Base-by-base conservation (phyloP, 2,888 invertebrate genomes). In the Caenorhabditis imperialis region DNA sequence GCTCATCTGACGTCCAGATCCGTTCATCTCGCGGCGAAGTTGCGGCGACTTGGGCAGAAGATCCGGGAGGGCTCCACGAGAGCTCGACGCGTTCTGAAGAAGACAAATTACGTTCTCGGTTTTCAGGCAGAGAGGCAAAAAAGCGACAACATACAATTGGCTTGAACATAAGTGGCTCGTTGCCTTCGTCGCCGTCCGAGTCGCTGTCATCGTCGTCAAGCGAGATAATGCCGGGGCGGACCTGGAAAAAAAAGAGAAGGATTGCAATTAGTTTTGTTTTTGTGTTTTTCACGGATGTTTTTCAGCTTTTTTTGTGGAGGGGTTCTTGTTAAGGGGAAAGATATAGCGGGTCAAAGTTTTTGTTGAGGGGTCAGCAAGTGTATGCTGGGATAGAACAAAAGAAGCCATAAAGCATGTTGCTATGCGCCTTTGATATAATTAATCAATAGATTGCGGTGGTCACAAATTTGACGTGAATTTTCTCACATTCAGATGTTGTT, bases 11-110 rank as follows among this genome's bases (percentile, higher is more conserved):
- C 74, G 53, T 40, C 51, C 16, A 12, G 37, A 40, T 1, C 75
- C 77, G 38, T 62, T 69, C 16, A 78, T 62, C 12, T 60, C 51
- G 12, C 81, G 54, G 7, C 79, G 63, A 16, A 76, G 54, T 48
- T 78, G 78, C 6, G 76, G 78, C 2, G 77, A 78, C 38, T 81
- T 79, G 1, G 82, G 82, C 16, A 82, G 53, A 12, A 82, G 60
- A 48, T 82, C 82, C n/a, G 82, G 82, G 40, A 82, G 74, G n/a
- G 82, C 82, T 37, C 70, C 70, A 25, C 75, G 75, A 10, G 70
- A 70, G 47, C 70, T 71, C 10, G 75, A 75, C 5, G 75, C 65
- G 48, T 71, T 75, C 70, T 75, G 60, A 1, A 58, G 50, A 14
- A 38, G 27, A 23, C 23, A 16, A 14, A n/a, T n/a, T n/a, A n/a